Conservation (phyloP, 2,113 vertebrate species). For the Pangasianodon hypophthalmus region DNA sequence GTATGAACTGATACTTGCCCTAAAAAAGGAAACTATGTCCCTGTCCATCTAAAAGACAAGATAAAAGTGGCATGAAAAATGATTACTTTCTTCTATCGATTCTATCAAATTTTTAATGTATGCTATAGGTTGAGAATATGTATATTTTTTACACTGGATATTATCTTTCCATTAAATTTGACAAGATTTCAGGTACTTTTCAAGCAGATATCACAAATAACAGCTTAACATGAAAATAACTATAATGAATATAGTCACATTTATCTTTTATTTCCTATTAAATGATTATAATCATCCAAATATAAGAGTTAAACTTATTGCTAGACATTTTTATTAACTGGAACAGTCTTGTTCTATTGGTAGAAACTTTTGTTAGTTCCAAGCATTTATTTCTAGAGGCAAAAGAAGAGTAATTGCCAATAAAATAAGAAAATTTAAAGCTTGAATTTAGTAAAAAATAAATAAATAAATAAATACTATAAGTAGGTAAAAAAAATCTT, state of each 20-base stretch:
- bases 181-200: no score
- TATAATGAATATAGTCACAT: no score
- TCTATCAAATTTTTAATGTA: no score
- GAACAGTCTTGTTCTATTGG: neutral
- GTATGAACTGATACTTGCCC: neutral
- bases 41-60: neutral
- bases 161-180: neutral
- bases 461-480: neutral
- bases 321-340: neutral
- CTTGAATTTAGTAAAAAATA: neutral
- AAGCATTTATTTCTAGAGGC: neutral
- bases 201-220: neutral
- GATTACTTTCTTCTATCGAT: neutral
- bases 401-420: neutral
- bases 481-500: neutral
- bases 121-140: neutral
- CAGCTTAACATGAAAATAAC: neutral
- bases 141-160: neutral
- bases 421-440: neutral
- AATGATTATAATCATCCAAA: neutral
- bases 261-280: neutral
- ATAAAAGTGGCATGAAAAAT: neutral
- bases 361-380: neutral
- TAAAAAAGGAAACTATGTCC: neutral
- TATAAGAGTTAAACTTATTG: neutral